Evolutionary conservation across 2,888 invertebrate species (phyloP).

Genomic region (Dynastes grantii): DNA sequence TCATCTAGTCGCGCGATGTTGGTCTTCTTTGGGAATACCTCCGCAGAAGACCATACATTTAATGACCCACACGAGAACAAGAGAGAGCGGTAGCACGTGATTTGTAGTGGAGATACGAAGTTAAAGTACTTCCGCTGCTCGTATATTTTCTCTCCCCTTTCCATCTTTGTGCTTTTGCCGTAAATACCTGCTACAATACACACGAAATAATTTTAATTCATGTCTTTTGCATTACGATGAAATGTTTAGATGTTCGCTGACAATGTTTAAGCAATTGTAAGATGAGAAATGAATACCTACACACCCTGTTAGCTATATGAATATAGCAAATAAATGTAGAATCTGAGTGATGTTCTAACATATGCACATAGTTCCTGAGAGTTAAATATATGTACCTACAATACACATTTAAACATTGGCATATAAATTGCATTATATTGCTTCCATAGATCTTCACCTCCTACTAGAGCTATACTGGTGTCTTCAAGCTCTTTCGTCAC

Average conservation of each 20-base stretch:
- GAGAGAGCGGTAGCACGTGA: conserved; percentile 40
- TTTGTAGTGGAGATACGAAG: conserved; percentile 45
- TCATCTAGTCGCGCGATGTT: background rate
- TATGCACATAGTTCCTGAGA: too few relatives aligned
- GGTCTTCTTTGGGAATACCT: conserved; percentile 28
- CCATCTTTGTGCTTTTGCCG: conserved; percentile 32
- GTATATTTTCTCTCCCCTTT: conserved; percentile 39
- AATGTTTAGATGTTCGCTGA: background rate
- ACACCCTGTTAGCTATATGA: too few relatives aligned
- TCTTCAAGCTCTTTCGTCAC: too few relatives aligned
- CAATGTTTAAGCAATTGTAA: background rate
- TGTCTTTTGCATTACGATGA: conserved; percentile 1
- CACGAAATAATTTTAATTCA: conserved; percentile 43
- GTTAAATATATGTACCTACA: too few relatives aligned
- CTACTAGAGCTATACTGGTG: too few relatives aligned
- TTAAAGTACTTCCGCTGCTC: conserved; percentile 43
- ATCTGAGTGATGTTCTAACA: too few relatives aligned
- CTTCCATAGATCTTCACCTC: too few relatives aligned
- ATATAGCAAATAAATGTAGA: too few relatives aligned
- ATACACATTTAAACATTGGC: too few relatives aligned
- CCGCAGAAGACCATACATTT: conserved; percentile 27
- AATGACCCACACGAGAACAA: conserved; percentile 45
- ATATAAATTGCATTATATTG: too few relatives aligned
- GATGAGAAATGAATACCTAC: background rate
- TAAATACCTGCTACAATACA: conserved; percentile 29